Conservation (phyloP, 64 coral and sea anemone genomes). For the Pocillopora verrucosa region DNA sequence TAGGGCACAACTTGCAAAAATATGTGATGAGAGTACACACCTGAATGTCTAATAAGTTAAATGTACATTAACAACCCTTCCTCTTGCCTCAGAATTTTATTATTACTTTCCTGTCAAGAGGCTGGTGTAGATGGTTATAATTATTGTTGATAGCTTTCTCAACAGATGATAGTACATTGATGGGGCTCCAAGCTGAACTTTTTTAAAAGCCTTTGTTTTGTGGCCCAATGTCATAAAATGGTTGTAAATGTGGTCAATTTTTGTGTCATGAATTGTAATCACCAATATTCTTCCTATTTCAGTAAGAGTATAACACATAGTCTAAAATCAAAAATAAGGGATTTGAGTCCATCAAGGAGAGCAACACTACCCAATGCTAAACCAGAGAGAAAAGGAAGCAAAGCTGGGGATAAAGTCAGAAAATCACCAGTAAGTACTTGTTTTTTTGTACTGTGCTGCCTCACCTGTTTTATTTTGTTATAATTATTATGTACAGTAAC, state of each 20-base stretch:
- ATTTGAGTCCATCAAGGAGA: slow-evolving; percentile 82
- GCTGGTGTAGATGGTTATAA: too few relatives aligned
- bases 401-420: slow-evolving; percentile 41
- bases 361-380: slow-evolving; percentile 49
- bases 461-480: not conserved
- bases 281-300: not conserved
- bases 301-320: slow-evolving; percentile 59
- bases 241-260: not conserved
- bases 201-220: too few relatives aligned
- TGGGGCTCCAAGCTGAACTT: too few relatives aligned
- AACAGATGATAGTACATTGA: too few relatives aligned
- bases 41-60: too few relatives aligned
- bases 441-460: not conserved
- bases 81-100: too few relatives aligned
- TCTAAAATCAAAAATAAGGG: slow-evolving; percentile 76
- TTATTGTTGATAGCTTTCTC: too few relatives aligned
- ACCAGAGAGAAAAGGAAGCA: slow-evolving; percentile 62
- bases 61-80: too few relatives aligned
- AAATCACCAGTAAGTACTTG: slow-evolving; percentile 55
- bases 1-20: too few relatives aligned
- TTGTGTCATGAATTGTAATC: too few relatives aligned
- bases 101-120: too few relatives aligned
- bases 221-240: not conserved
- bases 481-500: not conserved
- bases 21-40: too few relatives aligned